phyloP scores from a whole-genome alignment of 2,797 vertebrate species.

The Crossoptilon crossoptilon region DNA sequence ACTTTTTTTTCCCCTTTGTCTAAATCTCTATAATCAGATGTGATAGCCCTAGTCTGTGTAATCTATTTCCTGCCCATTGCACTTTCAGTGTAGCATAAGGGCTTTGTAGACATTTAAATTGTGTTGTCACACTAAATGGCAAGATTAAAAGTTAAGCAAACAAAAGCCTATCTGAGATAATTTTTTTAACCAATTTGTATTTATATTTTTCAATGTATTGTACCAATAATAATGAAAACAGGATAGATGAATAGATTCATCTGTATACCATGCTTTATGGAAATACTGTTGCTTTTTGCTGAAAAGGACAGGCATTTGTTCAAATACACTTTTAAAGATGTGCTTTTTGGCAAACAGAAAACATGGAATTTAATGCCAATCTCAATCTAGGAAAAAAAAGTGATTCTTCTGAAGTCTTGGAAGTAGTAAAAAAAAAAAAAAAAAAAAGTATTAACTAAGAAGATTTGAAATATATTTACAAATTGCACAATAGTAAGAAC shows the following conservation, averaged over 20 bases:
- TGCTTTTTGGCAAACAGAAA: background rate
- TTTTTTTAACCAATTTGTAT: background rate
- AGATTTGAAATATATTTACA: background rate
- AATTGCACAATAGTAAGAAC: background rate
- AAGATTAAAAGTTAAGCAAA: background rate
- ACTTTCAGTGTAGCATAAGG: background rate
- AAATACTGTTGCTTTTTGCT: slow-evolving; percentile 26
- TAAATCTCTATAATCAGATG: background rate
- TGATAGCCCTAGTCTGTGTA: background rate
- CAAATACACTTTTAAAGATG: background rate
- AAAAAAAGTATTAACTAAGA: background rate
- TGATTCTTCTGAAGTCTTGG: background rate
- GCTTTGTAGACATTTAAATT: background rate
- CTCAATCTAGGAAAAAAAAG: background rate
- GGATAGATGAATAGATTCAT: background rate
- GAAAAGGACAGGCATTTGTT: slow-evolving; percentile 33
- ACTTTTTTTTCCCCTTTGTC: background rate
- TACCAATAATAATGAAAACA: background rate
- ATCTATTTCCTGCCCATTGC: background rate
- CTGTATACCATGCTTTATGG: background rate
- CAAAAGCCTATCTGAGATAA: background rate
- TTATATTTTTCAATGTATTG: background rate
- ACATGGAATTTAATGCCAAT: background rate
- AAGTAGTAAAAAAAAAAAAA: background rate
- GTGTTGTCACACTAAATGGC: background rate